Evolutionary conservation across 2,113 vertebrate species (phyloP), one percentile per base, ranked within the genome.

Genomic region (Serilophus lunatus): DNA sequence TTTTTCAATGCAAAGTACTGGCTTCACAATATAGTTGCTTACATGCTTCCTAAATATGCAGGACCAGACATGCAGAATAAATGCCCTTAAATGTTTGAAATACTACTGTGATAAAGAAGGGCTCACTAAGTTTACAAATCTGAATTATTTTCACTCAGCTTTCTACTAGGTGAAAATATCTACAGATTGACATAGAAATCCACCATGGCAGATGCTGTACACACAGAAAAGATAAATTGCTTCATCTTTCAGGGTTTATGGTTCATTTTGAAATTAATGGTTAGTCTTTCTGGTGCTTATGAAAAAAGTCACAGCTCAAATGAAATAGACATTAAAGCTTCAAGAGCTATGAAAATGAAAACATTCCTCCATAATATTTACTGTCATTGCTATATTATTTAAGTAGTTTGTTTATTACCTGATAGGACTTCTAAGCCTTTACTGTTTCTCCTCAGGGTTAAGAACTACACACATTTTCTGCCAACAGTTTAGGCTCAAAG

Each of bases 301-400:
- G 54, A 88, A 90, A 87, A 91, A 92, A 88, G 75, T 45, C 19
- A 2, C 49, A 60, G 59, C 70, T 76, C 77, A 92, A 92, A 78
- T 54, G 86, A 92, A 94, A 68, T 26, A 75, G 53, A 49, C 61
- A 89, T 87, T 84, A 93, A 92, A 92, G 65, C 86, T 93, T 89
- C 66, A 93, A 89, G 57, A 60, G 35, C 60, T 80, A 82, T 51
- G 68, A 83, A 95, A 91, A 91, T 56, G 22, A 93, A 93, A 96
- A 57, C 10, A 50, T 69, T 90, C 57, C 10, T 79, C 70, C 59
- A 42, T 64, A 89, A 89, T 54, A 76, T 64, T 91, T 95, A 60
- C 57, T 84, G n/a, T 71, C 56, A 61, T 42, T 82, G 66, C 36
- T 69, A 4, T 53, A 56, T 72, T 87, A 93, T 60, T 93, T 78